Evolutionary conservation across 2,797 vertebrate species (phyloP).

Genomic region (Xenops minutus): DNA sequence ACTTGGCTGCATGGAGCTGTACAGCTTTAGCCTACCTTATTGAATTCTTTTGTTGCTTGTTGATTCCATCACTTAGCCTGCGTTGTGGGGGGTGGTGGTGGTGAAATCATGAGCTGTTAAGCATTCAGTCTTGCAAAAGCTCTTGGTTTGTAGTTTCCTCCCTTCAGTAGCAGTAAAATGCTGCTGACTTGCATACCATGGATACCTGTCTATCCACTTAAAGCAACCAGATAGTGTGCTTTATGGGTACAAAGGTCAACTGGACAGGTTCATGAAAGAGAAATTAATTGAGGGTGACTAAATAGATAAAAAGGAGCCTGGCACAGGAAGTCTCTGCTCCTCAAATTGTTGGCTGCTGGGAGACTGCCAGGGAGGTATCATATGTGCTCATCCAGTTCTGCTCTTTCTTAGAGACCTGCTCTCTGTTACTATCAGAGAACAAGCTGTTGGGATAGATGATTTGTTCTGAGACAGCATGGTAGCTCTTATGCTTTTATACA

Average conservation of each 20-base stretch:
- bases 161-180: constrained; percentile 26
- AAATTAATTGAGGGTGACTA: constrained; percentile 70
- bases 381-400: not conserved
- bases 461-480: not conserved
- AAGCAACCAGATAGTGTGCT: constrained; percentile 41
- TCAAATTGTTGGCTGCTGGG: constrained; percentile 36
- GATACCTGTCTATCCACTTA: constrained; percentile 57
- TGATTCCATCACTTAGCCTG: not conserved
- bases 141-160: constrained; percentile 11
- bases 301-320: constrained; percentile 58
- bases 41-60: not conserved
- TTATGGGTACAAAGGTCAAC: constrained; percentile 64
- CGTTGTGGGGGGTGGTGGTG: rapidly evolving
- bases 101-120: not conserved
- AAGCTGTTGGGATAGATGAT: not conserved
- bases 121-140: not conserved
- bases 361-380: not conserved
- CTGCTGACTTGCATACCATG: constrained; percentile 16
- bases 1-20: not conserved
- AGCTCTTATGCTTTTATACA: not conserved
- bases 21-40: not conserved
- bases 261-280: constrained; percentile 62
- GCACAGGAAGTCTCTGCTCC: constrained; percentile 55
- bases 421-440: not conserved
- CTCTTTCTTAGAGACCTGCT: not conserved